These are phyloP conservation scores for Ashinkailepas kermadecensis DNA, from an alignment of 2,888 invertebrate genomes.

Conservation along the genomic window DNA sequence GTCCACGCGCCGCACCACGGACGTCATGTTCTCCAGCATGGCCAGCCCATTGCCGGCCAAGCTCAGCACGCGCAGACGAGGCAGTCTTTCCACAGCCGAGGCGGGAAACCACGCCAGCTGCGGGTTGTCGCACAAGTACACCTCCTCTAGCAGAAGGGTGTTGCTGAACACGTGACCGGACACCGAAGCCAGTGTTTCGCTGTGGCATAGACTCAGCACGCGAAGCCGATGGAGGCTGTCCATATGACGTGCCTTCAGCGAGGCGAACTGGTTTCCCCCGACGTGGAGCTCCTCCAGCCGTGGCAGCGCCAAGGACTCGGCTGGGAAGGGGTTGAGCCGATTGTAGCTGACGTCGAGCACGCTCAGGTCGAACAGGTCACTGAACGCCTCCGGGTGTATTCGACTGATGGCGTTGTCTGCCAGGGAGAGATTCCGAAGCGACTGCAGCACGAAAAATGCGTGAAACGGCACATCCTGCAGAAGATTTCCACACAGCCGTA, in stretches of 20 bases:
- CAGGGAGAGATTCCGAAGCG: background rate
- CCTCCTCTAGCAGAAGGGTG: background rate
- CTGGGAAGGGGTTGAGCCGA: background rate
- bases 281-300: background rate
- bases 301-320: background rate
- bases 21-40: background rate
- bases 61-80: background rate
- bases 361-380: background rate
- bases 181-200: background rate
- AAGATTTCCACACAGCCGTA: background rate
- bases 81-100: background rate
- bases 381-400: conserved; percentile 4
- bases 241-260: background rate
- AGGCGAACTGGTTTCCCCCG: background rate
- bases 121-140: background rate
- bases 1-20: background rate
- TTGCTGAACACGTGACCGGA: background rate
- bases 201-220: background rate
- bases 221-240: background rate
- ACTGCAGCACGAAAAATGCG: background rate
- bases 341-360: background rate
- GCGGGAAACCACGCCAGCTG: background rate
- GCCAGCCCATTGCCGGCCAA: background rate
- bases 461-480: conserved; percentile 3
- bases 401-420: background rate